Conservation (phyloP, 2,113 vertebrate species). For the Serranochromis macrocephalus region DNA sequence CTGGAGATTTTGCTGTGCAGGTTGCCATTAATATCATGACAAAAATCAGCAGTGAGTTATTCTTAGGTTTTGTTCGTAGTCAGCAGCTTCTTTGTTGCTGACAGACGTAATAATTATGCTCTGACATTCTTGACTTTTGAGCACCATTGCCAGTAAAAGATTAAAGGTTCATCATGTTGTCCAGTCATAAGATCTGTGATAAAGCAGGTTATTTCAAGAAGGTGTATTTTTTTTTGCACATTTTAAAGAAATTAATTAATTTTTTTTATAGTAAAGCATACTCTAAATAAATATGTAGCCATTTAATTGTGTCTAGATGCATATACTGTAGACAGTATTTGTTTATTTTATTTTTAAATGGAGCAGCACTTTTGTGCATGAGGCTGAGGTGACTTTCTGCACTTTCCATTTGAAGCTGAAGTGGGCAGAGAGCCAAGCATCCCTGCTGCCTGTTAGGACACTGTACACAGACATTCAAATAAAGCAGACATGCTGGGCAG, state of each 20-base stretch:
- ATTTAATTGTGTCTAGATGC: not conserved
- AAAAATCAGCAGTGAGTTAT: not conserved
- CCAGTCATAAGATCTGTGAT: not conserved
- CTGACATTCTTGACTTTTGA: not conserved
- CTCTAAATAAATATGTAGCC: not conserved
- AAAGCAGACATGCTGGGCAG: constrained; percentile 14
- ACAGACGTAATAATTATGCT: not conserved
- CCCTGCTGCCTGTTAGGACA: not conserved
- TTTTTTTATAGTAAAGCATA: not conserved
- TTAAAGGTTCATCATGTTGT: constrained; percentile 7
- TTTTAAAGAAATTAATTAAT: not conserved
- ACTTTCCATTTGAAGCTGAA: not conserved
- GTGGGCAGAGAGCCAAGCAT: not conserved
- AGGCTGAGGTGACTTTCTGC: not conserved
- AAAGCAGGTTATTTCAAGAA: not conserved
- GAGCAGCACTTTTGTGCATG: not conserved
- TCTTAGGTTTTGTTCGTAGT: constrained; percentile 1
- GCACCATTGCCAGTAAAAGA: not conserved
- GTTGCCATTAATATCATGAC: not conserved
- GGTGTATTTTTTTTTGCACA: not conserved
- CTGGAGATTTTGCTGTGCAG: not conserved
- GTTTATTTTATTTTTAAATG: not conserved
- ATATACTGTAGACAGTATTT: not conserved
- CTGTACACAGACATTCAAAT: constrained; percentile 24
- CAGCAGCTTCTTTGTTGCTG: constrained; percentile 16